A percentile compares a stretch with the other conserved stretches of the same genome.
phyloP scores from a whole-genome alignment of 2,113 vertebrate species.

The Thomomys bottae region DNA sequence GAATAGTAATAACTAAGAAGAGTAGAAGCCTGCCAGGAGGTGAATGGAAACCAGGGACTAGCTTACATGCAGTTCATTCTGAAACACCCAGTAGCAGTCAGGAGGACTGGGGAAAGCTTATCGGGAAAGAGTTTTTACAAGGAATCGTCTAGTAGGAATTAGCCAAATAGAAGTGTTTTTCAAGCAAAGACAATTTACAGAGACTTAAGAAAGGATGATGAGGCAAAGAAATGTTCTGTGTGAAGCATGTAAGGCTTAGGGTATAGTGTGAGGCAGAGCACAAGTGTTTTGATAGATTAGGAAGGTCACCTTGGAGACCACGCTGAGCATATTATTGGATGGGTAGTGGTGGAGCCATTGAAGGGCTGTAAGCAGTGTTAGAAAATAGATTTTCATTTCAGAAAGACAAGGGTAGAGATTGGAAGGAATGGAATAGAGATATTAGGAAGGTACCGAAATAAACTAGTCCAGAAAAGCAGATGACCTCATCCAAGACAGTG shows the following conservation, averaged over 20 bases:
- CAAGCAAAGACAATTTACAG: not conserved
- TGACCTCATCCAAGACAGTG: not conserved
- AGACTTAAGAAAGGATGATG: not conserved
- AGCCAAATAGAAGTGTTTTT: not conserved
- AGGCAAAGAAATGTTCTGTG: not conserved
- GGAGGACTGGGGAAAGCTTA: not conserved
- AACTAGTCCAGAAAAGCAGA: not conserved
- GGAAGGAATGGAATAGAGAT: not conserved
- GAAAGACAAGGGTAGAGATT: not conserved
- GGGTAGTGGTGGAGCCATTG: not conserved
- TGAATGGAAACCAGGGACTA: not conserved
- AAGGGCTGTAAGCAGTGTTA: not conserved
- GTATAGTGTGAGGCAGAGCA: rapidly evolving
- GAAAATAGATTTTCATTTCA: slow-evolving; percentile 20
- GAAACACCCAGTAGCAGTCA: too few species aligned
- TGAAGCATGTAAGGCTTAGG: not conserved
- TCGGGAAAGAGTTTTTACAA: not conserved
- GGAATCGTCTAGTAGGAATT: not conserved
- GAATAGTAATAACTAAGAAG: not conserved
- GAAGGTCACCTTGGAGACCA: not conserved
- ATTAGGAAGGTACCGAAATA: not conserved
- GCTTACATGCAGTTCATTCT: not conserved
- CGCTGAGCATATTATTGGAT: not conserved
- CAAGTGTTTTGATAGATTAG: too few species aligned
- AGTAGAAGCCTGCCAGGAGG: not conserved